Percentiles rank a stretch among this genome's conserved stretches.
phyloP scores from a whole-genome alignment of 2,888 invertebrate species.

The Cantharis flavilabris region DNA sequence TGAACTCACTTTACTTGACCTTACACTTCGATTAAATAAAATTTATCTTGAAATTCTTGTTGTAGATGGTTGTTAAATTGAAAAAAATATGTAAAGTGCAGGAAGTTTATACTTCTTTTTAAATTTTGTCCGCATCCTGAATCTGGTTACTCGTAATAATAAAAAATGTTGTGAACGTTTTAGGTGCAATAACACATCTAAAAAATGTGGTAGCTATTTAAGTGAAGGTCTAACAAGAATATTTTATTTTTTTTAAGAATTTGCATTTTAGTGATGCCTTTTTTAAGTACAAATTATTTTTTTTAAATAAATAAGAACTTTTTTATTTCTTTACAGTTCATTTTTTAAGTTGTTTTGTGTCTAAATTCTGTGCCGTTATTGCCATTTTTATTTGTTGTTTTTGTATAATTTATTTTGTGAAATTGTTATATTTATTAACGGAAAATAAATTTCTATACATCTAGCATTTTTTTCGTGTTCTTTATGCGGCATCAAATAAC shows the following conservation, averaged over 20 bases:
- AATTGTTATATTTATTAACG: not conserved
- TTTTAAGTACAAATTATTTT: constrained; percentile 14
- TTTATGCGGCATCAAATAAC: not conserved
- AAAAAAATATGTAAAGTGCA: not conserved
- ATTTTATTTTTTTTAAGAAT: not conserved
- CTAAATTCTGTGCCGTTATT: constrained; percentile 2
- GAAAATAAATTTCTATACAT: not conserved
- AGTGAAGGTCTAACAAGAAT: not conserved
- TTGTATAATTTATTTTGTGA: not conserved
- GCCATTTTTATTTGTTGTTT: constrained; percentile 4
- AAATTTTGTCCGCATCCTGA: not conserved
- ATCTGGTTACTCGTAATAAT: not conserved
- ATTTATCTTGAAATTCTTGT: not conserved
- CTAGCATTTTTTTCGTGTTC: not conserved
- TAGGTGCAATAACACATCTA: not conserved
- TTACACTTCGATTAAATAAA: not conserved
- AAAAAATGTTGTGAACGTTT: not conserved
- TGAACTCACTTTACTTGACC: not conserved
- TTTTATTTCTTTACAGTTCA: not conserved
- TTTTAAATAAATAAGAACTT: not conserved
- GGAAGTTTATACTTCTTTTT: not conserved
- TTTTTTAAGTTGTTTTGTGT: not conserved
- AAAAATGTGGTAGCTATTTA: not conserved
- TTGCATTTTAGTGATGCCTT: not conserved
- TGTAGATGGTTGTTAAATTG: not conserved